Base-by-base conservation (phyloP, 2,888 invertebrate species). In the Zootermopsis nevadensis region DNA sequence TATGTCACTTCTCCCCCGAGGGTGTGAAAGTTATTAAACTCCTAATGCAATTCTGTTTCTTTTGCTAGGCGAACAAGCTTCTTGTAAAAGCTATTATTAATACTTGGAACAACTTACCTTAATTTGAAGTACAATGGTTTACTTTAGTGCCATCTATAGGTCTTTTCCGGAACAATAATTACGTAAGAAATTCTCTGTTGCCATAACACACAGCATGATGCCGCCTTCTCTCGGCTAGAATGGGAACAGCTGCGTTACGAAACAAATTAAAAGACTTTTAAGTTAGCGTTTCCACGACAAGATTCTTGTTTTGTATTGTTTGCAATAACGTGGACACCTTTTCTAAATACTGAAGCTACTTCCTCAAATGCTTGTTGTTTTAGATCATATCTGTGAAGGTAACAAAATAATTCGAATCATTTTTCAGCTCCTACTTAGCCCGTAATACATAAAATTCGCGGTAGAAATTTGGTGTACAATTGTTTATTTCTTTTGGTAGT, bases 21-120 rank as follows among this genome's bases (percentile, higher is more conserved):
- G 69, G 42, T n/a, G 74, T 74, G 74, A 74, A 74, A 74, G 74
- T n/a, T 31, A 38, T 74, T 74, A 74, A 74, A 74, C 15, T 42
- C 8, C n/a, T 74, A 35, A 38, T 74, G 74, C 15, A 74, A 74
- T 38, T 74, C 42, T 38, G 38, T 38, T 38, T 74, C 33, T 1
- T 19, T 42, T 74, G 19, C 27, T 27, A 15, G n/a, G 60, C n/a
- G 60, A 60, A 48, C 8, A 60, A 60, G 12, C 27, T 27, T 60
- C 60, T 48, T n/a, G 27, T 53, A 60, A 60, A 60, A 48, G 19
- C 60, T 6, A 60, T 60, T 27, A 60, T n/a, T n/a, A 60, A 27
- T 7, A 27, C 24, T 27, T 60, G 8, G 0, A 60, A 60, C 1
- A 60, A 3, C 7, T 27, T 27, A 27, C 0, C 27, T 60, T 60